A percentile compares a stretch with the other conserved stretches of the same genome.
Conservation (phyloP, 2,113 vertebrate genomes). For the Notarius quadriscutis region DNA sequence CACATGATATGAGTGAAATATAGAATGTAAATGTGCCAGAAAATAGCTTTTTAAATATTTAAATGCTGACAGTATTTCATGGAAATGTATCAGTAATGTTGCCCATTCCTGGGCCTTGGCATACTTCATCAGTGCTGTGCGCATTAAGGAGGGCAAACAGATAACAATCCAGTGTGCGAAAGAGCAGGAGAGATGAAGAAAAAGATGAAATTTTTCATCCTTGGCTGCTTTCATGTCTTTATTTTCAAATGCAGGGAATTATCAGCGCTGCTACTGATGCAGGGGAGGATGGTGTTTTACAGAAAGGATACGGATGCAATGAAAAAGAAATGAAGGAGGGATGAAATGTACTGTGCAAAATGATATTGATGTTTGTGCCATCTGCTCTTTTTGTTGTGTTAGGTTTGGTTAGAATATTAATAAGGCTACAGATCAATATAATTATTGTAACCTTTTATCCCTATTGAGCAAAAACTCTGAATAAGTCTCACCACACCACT, state of each 20-base stretch:
- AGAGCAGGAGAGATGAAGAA: slow-evolving; percentile 55
- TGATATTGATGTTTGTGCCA: slow-evolving; percentile 31
- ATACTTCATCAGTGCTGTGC: slow-evolving; percentile 80
- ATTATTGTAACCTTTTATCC: slow-evolving; percentile 25
- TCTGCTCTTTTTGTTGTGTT: slow-evolving; percentile 17
- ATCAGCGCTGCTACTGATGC: slow-evolving; percentile 60
- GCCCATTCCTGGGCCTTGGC: not conserved
- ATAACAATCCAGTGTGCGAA: slow-evolving; percentile 82
- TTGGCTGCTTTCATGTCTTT: slow-evolving; percentile 94
- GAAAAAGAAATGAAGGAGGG: slow-evolving; percentile 23
- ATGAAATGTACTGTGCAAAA: slow-evolving; percentile 32
- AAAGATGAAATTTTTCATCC: slow-evolving; percentile 98
- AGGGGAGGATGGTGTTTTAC: slow-evolving; percentile 34
- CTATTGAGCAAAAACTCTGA: not conserved
- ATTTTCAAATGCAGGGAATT: slow-evolving; percentile 68
- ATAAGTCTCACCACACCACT: not conserved
- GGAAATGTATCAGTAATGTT: not conserved
- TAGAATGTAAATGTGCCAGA: not conserved
- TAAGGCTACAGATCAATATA: slow-evolving; percentile 31
- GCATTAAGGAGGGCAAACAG: slow-evolving; percentile 82
- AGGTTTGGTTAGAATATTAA: slow-evolving; percentile 28
- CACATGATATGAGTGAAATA: not conserved
- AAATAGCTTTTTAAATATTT: not conserved
- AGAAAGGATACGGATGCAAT: slow-evolving; percentile 18
- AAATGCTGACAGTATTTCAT: not conserved